A percentile compares a stretch with the other conserved stretches of the same genome.
These are phyloP conservation scores for Pelobates fuscus DNA, from an alignment of 2,113 vertebrate species.

Conservation along the genomic window DNA sequence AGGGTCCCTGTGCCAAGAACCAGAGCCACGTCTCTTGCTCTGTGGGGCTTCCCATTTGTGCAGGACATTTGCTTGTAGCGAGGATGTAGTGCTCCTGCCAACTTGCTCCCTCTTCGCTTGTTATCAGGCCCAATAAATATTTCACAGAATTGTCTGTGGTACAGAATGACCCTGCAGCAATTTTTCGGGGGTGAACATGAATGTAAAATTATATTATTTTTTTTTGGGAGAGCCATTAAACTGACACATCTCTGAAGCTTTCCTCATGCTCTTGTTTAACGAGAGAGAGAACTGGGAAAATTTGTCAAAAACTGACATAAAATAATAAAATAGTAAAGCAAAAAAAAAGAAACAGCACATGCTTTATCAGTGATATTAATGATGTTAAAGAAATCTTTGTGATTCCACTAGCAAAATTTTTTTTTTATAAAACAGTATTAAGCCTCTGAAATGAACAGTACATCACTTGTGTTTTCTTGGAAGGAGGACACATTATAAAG, in stretches of 20 bases:
- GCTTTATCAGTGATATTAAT: no score
- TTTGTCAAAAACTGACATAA: slow-evolving; percentile 17
- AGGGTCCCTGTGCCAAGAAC: slow-evolving; percentile 31
- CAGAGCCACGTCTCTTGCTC: slow-evolving; percentile 12
- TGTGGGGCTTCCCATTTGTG: slow-evolving; percentile 28
- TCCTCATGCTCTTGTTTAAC: slow-evolving; percentile 9
- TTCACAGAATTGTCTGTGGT: slow-evolving; percentile 31
- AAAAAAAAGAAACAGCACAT: slow-evolving; percentile 1
- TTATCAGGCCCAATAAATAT: slow-evolving; percentile 32
- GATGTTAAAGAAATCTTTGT: no score
- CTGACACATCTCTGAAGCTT: slow-evolving; percentile 20
- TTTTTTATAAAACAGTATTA: no score
- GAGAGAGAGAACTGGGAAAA: slow-evolving; percentile 17
- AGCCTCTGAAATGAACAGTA: no score
- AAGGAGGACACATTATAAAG: no score
- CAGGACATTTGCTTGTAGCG: slow-evolving; percentile 18
- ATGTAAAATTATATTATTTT: slow-evolving; percentile 37
- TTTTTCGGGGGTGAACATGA: slow-evolving; percentile 8
- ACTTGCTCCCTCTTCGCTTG: slow-evolving; percentile 1
- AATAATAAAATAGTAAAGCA: slow-evolving; percentile 4
- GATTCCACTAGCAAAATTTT: not conserved
- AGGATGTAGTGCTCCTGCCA: slow-evolving; percentile 11
- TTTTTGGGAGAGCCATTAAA: slow-evolving; percentile 29
- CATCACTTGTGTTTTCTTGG: no score
- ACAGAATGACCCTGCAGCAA: slow-evolving; percentile 31